Evolutionary conservation across 53 echinoderm and acorn worm genomes (phyloP), one percentile per base, ranked within the genome.

Genomic region (Holothuria leucospilota): DNA sequence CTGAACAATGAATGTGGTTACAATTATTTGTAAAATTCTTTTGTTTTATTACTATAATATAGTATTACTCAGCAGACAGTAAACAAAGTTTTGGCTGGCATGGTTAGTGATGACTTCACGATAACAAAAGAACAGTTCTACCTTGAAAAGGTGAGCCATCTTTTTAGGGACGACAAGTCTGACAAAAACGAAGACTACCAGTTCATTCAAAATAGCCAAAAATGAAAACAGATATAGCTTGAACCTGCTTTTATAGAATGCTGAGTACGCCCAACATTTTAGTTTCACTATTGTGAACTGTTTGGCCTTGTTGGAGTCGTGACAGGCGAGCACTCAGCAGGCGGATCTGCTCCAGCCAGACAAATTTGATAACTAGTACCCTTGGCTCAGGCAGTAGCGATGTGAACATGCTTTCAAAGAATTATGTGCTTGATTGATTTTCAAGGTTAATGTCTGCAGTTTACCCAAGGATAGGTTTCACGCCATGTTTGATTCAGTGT

Each of bases 391-490:
- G 49, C 49, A 49, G 49, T 49, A 49, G 49, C 14, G 56, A 56
- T 56, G 56, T 56, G 56, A 56, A 15, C 15, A 56, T 56, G 39
- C 49, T 41, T 38, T 41, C 72, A 71, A 39, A 42, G 21, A 20
- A 38, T 23, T 21, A 2, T 41, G 39, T 46, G 23, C 28, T 46
- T 39, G 46, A 30, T 10, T 72, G 72, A 46, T 39, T 72, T 39
- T 39, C 72, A 72, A 72, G 72, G 72, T 72, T 72, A 72, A 38
- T 72, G 72, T 39, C 40, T 18, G 39, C 40, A 21, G 23, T 72
- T 72, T 72, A 72, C 72, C 40, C 8, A 72, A 72, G 72, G 72
- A 46, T 72, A 72, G 72, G 72, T 30, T 72, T 68, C 72, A 72
- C 72, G 46, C 72, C 34, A 72, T 72, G 56, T 56, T 56, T 56